phyloP scores from a whole-genome alignment of 1,140 invertebrate genomes.

The Trachymyrmex septentrionalis region DNA sequence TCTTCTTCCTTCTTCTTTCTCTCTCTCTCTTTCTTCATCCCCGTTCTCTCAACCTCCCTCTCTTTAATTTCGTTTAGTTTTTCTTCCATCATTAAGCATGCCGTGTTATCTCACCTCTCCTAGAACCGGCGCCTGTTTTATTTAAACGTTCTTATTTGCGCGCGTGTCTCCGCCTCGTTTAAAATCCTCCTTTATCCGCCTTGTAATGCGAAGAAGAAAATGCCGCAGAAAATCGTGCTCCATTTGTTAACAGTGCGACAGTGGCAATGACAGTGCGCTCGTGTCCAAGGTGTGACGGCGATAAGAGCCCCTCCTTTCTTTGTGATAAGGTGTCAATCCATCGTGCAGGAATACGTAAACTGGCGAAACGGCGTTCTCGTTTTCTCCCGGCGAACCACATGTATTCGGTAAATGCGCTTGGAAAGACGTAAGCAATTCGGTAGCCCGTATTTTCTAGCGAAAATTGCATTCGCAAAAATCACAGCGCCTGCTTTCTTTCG shows the following conservation, averaged over 20 bases:
- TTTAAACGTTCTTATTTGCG: conserved; percentile 24
- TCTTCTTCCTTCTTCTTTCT: conserved; percentile 40
- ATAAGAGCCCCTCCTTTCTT: not conserved
- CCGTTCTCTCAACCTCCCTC: conserved; percentile 30
- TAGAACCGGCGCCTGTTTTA: not conserved
- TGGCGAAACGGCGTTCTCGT: not conserved
- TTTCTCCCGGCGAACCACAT: not conserved
- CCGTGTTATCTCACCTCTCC: conserved; percentile 7
- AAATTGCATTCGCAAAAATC: conserved; percentile 23
- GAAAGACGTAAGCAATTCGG: not conserved
- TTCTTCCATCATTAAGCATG: conserved; percentile 20
- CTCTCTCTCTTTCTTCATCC: conserved; percentile 53
- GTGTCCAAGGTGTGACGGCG: conserved; percentile 40
- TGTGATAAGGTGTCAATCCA: conserved; percentile 32
- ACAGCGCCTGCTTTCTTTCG: not conserved
- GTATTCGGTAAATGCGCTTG: not conserved
- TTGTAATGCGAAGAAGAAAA: not conserved
- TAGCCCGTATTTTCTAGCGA: not conserved
- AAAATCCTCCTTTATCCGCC: not conserved
- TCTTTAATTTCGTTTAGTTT: conserved; percentile 17
- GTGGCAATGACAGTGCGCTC: conserved; percentile 38
- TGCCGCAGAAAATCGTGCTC: conserved; percentile 4
- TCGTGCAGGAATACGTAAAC: not conserved
- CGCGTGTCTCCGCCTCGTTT: not conserved
- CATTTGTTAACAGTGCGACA: conserved; percentile 32